These are phyloP conservation scores for Exaiptasia diaphana DNA, from an alignment of 64 coral and sea anemone genomes.

Conservation along the genomic window DNA sequence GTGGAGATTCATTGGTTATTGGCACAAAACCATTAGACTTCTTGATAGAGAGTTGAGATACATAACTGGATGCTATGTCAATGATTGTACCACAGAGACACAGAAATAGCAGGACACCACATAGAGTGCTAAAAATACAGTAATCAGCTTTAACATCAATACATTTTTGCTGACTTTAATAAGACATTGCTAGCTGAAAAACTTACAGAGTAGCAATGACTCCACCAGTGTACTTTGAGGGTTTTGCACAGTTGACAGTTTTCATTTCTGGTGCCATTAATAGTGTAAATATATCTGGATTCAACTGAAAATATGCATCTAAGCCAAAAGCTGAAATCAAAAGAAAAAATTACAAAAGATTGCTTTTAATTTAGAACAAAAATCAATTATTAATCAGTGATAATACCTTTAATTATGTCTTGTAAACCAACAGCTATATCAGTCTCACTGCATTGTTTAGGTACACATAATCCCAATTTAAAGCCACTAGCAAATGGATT, in stretches of 20 bases:
- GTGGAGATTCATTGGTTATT: background rate
- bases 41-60: background rate
- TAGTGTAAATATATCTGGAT: background rate
- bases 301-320: background rate
- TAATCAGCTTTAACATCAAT: background rate
- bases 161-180: background rate
- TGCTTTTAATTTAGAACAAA: no score
- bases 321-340: background rate
- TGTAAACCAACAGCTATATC: conserved; percentile 30
- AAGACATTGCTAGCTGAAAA: background rate
- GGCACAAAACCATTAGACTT: conserved; percentile 50
- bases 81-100: conserved; percentile 53
- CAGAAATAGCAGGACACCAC: conserved; percentile 39
- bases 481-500: conserved; percentile 4
- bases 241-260: conserved; percentile 34
- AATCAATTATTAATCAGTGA: background rate
- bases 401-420: conserved; percentile 14
- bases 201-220: conserved; percentile 48
- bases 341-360: no score
- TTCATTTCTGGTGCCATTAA: background rate
- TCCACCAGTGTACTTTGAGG: conserved; percentile 1
- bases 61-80: conserved; percentile 15
- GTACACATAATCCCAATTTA: conserved; percentile 42
- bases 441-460: conserved; percentile 26
- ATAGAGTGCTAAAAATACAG: conserved; percentile 7